A percentile compares a stretch with the other conserved stretches of the same genome.
phyloP scores from a whole-genome alignment of 1,140 invertebrate genomes.

The Danaus plexippus region DNA sequence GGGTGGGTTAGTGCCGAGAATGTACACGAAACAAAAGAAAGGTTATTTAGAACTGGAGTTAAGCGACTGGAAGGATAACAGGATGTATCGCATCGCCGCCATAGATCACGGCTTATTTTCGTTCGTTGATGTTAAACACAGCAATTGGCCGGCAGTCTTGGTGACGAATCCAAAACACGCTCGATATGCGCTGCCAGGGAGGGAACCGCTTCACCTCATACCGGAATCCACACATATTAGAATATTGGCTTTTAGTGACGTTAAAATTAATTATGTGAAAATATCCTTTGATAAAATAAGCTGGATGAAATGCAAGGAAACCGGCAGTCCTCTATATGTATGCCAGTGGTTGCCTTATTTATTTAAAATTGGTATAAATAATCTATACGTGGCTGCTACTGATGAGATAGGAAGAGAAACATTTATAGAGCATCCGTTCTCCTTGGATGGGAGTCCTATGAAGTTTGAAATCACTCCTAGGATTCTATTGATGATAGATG shows the following conservation, averaged over 20 bases:
- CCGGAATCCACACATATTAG: slow-evolving; percentile 85
- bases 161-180: slow-evolving; percentile 93
- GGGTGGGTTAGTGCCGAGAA: slow-evolving; percentile 82
- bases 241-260: slow-evolving; percentile 82
- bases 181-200: slow-evolving; percentile 78
- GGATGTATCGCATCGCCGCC: slow-evolving; percentile 87
- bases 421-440: slow-evolving; percentile 79
- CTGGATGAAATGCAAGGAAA: slow-evolving; percentile 76
- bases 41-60: slow-evolving; percentile 93
- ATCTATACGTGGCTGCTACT: slow-evolving; percentile 75
- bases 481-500: slow-evolving; percentile 82
- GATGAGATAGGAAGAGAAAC: slow-evolving; percentile 76
- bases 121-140: slow-evolving; percentile 86
- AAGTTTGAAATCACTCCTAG: slow-evolving; percentile 78
- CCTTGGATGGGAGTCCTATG: slow-evolving; percentile 80
- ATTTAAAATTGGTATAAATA: slow-evolving; percentile 80
- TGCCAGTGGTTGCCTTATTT: slow-evolving; percentile 78
- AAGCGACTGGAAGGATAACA: slow-evolving; percentile 94
- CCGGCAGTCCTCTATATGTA: slow-evolving; percentile 81
- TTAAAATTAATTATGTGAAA: slow-evolving; percentile 77
- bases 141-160: slow-evolving; percentile 85
- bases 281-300: slow-evolving; percentile 74
- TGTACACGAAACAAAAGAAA: slow-evolving; percentile 89
- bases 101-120: slow-evolving; percentile 92
- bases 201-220: slow-evolving; percentile 82